Conservation (phyloP, 2,797 vertebrate species). For the Morus bassanus region DNA sequence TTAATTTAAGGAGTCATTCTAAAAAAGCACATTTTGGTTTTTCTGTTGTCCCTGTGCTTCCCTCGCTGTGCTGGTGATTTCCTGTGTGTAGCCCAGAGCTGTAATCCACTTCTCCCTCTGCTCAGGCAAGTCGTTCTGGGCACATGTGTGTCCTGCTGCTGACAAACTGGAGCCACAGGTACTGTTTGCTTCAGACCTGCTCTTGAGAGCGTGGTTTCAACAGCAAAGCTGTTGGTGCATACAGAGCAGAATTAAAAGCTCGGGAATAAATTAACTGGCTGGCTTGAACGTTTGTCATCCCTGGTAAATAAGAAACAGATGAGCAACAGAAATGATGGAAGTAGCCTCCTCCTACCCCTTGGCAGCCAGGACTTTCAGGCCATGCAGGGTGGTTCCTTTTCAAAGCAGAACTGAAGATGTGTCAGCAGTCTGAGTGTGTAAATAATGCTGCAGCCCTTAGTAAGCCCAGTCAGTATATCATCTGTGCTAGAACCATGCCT, state of each 20-base stretch:
- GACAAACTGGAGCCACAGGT: not conserved
- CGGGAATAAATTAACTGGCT: not conserved
- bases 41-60: not conserved
- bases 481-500: not conserved
- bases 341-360: not conserved
- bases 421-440: not conserved
- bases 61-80: not conserved
- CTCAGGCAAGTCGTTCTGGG: not conserved
- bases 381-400: not conserved
- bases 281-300: not conserved
- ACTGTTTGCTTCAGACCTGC: not conserved
- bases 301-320: not conserved
- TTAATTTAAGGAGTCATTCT: not conserved
- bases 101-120: not conserved
- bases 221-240: not conserved
- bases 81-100: not conserved
- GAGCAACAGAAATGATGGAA: not conserved
- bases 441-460: not conserved
- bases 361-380: not conserved
- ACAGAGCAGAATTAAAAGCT: not conserved
- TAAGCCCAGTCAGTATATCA: not conserved
- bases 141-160: not conserved
- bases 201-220: not conserved
- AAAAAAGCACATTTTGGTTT: not conserved
- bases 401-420: not conserved